Base-by-base conservation (phyloP, 30 jellyfish, hydroid and myxozoan species). In the Pseudorhiza aurosa region DNA sequence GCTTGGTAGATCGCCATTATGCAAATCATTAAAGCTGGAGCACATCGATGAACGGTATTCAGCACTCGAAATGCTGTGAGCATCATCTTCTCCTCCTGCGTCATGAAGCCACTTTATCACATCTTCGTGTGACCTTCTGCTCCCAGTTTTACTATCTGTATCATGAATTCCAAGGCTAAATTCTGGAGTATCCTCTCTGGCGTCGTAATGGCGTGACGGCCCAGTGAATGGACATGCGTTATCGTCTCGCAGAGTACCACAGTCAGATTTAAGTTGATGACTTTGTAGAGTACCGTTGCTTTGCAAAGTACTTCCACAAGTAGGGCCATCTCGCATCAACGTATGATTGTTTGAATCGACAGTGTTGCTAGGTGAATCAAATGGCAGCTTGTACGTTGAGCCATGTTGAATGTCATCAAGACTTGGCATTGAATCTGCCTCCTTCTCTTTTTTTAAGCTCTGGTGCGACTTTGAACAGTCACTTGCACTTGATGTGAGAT, bases 31-130 rank as follows among this genome's bases (percentile, higher is more conserved):
- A 47, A 79, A 33, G 46, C 97, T 88, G 46, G 97, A 88, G 6
- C 91, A 79, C 75, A 90, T 64, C n/a, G 97, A 88, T 8, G 97
- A 81, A 47, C 82, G 65, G 58, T 88, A 88, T 35, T 83, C 93
- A 18, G 57, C 82, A 59, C 97, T 90, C 2, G 88, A 37, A 18
- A 56, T 77, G 35, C 83, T 77, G 8, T 25, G 62, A 5, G 56
- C 75, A 31, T 68, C 88, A 31, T 68, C 88, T 1, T 75, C 91
- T 2, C 64, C 88, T 22, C 22, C 88, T 12, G 73, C 64, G 29
- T 51, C 88, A 25, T 68, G 85, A 55, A 87, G 44, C 93, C 93
- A 77, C 19, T 65, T 44, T 32, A 87, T 53, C 19, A 87, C 59
- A 21, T 87, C 90, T 2, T 76, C 92, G 27, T 35, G 88, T 1